Conservation (phyloP, 2,113 vertebrate species). For the Neomonachus schauinslandi region DNA sequence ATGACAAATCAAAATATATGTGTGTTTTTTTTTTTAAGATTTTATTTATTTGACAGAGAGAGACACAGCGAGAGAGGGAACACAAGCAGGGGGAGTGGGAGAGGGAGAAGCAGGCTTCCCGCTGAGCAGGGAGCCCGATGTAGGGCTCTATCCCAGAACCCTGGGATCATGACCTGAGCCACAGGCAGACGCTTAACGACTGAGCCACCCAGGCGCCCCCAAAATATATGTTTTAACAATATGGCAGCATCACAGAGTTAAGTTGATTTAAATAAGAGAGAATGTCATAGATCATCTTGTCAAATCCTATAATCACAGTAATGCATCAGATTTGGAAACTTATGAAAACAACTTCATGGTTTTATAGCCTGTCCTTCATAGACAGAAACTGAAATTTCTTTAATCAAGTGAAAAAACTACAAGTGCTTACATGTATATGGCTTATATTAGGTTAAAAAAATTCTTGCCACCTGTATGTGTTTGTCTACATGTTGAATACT, state of each 20-base stretch:
- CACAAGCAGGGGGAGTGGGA: too few relatives aligned
- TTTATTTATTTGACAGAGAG: too few relatives aligned
- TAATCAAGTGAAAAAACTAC: not conserved
- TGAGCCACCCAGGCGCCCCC: too few relatives aligned
- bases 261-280: slow-evolving; percentile 52
- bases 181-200: accelerated
- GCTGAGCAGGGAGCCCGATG: too few relatives aligned
- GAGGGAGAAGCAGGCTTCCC: too few relatives aligned
- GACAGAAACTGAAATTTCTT: not conserved
- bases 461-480: not conserved
- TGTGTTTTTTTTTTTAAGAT: not conserved
- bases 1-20: not conserved
- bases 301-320: not conserved
- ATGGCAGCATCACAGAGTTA: not conserved
- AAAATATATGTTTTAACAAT: slow-evolving; percentile 37
- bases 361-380: not conserved
- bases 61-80: too few relatives aligned
- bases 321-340: not conserved
- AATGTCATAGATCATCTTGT: slow-evolving; percentile 32
- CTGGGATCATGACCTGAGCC: too few relatives aligned
- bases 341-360: not conserved
- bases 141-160: too few relatives aligned
- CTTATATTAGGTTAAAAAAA: not conserved
- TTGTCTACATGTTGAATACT: not conserved
- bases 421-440: not conserved